Evolutionary conservation across 2,113 vertebrate species (phyloP), one percentile per base, ranked within the genome.

Genomic region (Fulica atra): DNA sequence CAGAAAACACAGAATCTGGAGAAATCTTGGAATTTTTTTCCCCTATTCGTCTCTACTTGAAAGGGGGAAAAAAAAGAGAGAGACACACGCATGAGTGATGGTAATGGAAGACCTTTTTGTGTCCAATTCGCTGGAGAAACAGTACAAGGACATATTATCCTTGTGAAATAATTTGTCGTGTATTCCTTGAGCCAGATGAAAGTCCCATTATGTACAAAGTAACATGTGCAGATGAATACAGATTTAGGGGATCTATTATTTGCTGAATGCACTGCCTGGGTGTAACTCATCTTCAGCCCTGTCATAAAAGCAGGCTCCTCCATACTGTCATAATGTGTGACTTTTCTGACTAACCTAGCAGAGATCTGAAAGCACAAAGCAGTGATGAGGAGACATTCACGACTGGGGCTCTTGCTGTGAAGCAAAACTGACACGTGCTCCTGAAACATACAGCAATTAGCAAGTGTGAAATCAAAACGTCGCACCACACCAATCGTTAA

Each of bases 161-260:
- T 94, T 97, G 73, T 76, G 88, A 89, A 93, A 90, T 91, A 86
- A 88, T 86, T 94, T 86, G 77, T 64, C 92, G 80, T 65, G 51
- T 48, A 94, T 78, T 96, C 76, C 89, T 88, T 85, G 80, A 92
- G 86, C 77, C 77, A 91, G 82, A 95, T 89, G 65, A 88, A 91
- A 93, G 79, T 54, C 72, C 91, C 78, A 79, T 87, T 88, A 86
- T 63, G 82, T 95, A 81, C 69, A 84, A 91, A 92, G 66, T 53
- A 93, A 73, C 69, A 54, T 6, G 36, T 81, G 78, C 90, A 93
- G 85, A 84, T 59, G 91, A 92, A 95, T 88, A 93, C 72, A 86
- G 73, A 94, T 94, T 90, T 64, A 77, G 79, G 69, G 71, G 35
- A 36, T 68, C 51, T 88, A 46, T 94, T 94, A 60, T 85, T 71